Evolutionary conservation across 2,797 vertebrate genomes (phyloP), one percentile per base, ranked within the genome.

Genomic region (Peromyscus eremicus): DNA sequence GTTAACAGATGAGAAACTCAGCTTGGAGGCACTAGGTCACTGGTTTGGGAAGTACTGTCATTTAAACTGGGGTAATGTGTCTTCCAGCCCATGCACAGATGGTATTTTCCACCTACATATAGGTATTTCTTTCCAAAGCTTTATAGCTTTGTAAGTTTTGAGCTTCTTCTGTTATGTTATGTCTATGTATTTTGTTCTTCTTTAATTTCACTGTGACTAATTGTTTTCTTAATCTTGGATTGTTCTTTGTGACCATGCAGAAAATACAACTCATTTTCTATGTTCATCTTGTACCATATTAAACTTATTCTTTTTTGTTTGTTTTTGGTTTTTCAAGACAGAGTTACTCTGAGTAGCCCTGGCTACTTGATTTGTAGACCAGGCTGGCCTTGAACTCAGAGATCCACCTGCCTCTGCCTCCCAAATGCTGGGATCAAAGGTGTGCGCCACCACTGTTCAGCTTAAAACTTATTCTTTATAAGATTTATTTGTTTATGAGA

Each of bases 111-210:
- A 71, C 71, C 83, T 82, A 75, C 25, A 90, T 57, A 91, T 88
- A 71, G 57, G 84, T 83, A 64, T 95, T 85, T 95, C 68, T 57
- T 91, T 80, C 43, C n/a, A 49, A 55, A 55, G 68, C 68, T 89
- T 94, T 89, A 6, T 88, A 49, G n/a, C n/a, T 81, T 90, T 75
- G 6, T 79, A 88, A 77, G n/a, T 64, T 76, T 64, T 95, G 19
- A 1, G 29, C n/a, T 52, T 93, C 71, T 84, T 82, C 81, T 68
- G 46, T 40, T 80, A 82, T 94, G 40, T 79, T 66, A 82, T 60
- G 73, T 87, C 32, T 68, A 25, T 70, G 43, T 34, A 77, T 93
- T 89, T 92, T 76, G 60, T 71, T 87, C 37, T 95, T 75, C 92
- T 70, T 79, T 8, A 40, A 73, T 86, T 46, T 32, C 62, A 2